These are phyloP conservation scores for Papilio elwesi DNA, from an alignment of 2,888 invertebrate species.

Conservation along the genomic window DNA sequence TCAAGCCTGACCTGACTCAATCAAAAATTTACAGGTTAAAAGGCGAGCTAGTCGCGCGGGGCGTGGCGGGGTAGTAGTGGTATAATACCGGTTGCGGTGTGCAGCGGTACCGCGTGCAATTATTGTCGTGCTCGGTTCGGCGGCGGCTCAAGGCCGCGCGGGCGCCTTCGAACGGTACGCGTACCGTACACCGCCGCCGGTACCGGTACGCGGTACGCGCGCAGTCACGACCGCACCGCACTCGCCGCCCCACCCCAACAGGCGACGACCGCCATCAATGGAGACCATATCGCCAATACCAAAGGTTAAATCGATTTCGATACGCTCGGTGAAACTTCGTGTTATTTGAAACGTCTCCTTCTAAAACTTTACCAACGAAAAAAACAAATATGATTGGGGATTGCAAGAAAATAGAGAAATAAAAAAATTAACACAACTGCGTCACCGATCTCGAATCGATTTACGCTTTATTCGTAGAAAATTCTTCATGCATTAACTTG, in stretches of 20 bases:
- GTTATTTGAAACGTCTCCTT: neutral
- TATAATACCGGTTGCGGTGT: slow-evolving; percentile 23
- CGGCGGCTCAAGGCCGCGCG: slow-evolving; percentile 73
- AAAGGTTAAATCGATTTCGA: slow-evolving; percentile 19
- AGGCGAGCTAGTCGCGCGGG: slow-evolving; percentile 5
- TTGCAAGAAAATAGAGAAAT: too few species aligned
- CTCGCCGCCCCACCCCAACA: slow-evolving; percentile 45
- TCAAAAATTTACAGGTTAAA: slow-evolving; percentile 10
- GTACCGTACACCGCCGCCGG: slow-evolving; percentile 59
- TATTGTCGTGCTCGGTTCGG: slow-evolving; percentile 60
- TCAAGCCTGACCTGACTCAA: slow-evolving; percentile 28
- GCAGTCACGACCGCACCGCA: slow-evolving; percentile 70
- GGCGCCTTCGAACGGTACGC: slow-evolving; percentile 65
- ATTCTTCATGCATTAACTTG: too few species aligned
- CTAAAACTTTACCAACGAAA: neutral
- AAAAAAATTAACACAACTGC: too few species aligned
- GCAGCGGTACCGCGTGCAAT: slow-evolving; percentile 47
- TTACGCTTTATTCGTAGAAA: too few species aligned
- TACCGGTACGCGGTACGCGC: slow-evolving; percentile 35
- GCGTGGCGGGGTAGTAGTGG: neutral
- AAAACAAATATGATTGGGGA: neutral
- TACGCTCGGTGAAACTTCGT: neutral
- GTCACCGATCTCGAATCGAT: too few species aligned
- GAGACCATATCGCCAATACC: slow-evolving; percentile 8
- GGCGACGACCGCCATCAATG: slow-evolving; percentile 34